phyloP scores from a whole-genome alignment of 1,140 invertebrate species.

The Pseudomyrmex gracilis region DNA sequence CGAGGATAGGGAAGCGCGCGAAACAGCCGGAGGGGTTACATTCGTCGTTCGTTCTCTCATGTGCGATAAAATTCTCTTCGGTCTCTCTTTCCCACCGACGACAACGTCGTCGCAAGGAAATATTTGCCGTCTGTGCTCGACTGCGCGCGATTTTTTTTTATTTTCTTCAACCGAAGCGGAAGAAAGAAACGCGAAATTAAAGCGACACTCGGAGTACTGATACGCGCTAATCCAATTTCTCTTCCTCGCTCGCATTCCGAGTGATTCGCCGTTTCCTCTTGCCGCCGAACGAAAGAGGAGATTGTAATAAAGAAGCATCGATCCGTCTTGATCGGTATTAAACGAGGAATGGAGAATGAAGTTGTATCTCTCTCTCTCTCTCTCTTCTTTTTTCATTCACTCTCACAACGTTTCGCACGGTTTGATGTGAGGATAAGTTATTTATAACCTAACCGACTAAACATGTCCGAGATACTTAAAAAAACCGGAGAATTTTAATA shows the following conservation, averaged over 20 bases:
- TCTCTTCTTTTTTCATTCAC: not conserved
- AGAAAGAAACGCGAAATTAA: conserved; percentile 66
- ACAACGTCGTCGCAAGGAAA: conserved; percentile 36
- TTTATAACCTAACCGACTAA: not conserved
- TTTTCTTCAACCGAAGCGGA: conserved; percentile 8
- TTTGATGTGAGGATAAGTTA: conserved; percentile 2
- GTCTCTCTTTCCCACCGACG: not conserved
- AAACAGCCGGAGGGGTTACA: conserved; percentile 23
- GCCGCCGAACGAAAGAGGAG: conserved; percentile 23
- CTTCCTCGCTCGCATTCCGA: conserved; percentile 49
- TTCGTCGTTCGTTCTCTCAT: conserved; percentile 45
- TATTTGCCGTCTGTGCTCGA: conserved; percentile 50
- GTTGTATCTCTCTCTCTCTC: not conserved
- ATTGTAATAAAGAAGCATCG: conserved; percentile 45
- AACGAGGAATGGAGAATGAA: conserved; percentile 34
- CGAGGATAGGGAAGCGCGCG: not conserved
- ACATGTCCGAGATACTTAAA: conserved; percentile 1
- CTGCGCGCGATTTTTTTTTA: conserved; percentile 34
- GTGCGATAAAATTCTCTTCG: not conserved
- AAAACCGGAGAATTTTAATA: not conserved
- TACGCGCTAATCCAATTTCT: conserved; percentile 49
- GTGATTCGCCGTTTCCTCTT: conserved; percentile 27
- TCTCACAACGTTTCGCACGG: conserved; percentile 1
- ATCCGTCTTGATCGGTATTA: conserved; percentile 53
- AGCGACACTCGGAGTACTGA: conserved; percentile 53